Evolutionary conservation across 1,140 invertebrate species (phyloP).

Genomic region (Bombus turneri): DNA sequence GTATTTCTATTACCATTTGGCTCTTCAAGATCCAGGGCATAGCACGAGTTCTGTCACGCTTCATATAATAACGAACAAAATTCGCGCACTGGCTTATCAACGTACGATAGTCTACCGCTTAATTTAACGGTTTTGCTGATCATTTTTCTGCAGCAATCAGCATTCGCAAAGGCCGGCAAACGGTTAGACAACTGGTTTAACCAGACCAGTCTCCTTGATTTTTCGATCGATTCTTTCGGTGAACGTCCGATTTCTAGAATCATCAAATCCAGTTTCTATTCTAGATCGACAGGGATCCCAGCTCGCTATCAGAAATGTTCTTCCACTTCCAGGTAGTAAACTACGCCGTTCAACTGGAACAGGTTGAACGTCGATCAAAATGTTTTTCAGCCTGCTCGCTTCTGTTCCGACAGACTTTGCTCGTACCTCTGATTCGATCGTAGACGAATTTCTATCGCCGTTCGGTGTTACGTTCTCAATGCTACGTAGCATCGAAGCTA

Average conservation of each 20-base stretch:
- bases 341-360: not conserved
- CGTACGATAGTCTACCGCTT: conserved; percentile 5
- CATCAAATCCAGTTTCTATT: conserved; percentile 54
- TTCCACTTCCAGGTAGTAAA: too few relatives aligned
- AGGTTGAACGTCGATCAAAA: conserved; percentile 6
- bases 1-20: conserved; percentile 10
- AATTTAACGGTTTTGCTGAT: conserved; percentile 29
- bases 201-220: conserved; percentile 41
- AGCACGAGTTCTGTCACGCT: not conserved
- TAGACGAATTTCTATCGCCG: not conserved
- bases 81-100: not conserved
- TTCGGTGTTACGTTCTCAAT: too few relatives aligned
- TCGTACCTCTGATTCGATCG: not conserved
- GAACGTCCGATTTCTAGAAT: conserved; percentile 38
- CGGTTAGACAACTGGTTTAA: conserved; percentile 57
- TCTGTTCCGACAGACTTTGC: not conserved
- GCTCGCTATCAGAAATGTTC: conserved; percentile 17
- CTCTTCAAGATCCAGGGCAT: conserved; percentile 12
- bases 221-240: conserved; percentile 58
- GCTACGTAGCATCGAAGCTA: not conserved
- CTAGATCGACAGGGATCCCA: conserved; percentile 33
- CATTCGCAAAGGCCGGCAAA: not conserved
- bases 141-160: conserved; percentile 17
- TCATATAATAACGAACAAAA: not conserved
- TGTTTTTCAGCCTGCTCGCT: not conserved